Percentiles rank a stretch among this genome's conserved stretches.
phyloP scores from a whole-genome alignment of 2,888 invertebrate species.

The Zele albiditarsus region DNA sequence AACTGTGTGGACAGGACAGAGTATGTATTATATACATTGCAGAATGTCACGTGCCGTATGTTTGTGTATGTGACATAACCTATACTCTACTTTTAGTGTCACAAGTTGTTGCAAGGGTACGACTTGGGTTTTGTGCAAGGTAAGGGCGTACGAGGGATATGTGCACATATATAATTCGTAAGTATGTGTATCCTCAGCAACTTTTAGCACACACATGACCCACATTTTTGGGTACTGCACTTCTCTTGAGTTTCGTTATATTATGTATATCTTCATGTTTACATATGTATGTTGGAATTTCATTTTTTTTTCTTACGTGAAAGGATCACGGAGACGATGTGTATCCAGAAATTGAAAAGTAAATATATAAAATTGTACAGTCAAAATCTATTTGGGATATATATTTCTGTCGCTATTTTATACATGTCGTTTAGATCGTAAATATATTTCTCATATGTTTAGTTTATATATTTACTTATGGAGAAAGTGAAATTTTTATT shows the following conservation, averaged over 20 bases:
- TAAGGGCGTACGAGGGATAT: conserved; percentile 2
- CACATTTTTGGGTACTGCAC: conserved; percentile 45
- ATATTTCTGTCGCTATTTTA: no score
- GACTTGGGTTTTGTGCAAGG: conserved; percentile 26
- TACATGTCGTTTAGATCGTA: no score
- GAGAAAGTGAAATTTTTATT: no score
- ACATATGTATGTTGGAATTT: neutral
- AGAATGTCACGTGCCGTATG: neutral
- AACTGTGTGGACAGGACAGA: neutral
- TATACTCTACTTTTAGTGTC: neutral
- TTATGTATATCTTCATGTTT: conserved; percentile 12
- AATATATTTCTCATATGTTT: no score
- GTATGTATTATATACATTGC: neutral
- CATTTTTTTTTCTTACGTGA: no score
- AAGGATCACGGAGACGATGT: no score
- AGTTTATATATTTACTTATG: no score
- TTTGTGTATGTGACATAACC: conserved; percentile 29
- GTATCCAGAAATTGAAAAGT: no score
- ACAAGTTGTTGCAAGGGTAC: conserved; percentile 15
- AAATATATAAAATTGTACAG: no score
- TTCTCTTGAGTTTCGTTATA: conserved; percentile 28
- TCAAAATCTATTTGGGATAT: no score
- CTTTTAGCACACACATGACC: conserved; percentile 48
- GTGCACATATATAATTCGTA: conserved; percentile 1
- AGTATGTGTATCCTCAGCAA: conserved; percentile 18